Conservation (phyloP, 2,113 vertebrate genomes). For the Hemiscyllium ocellatum region DNA sequence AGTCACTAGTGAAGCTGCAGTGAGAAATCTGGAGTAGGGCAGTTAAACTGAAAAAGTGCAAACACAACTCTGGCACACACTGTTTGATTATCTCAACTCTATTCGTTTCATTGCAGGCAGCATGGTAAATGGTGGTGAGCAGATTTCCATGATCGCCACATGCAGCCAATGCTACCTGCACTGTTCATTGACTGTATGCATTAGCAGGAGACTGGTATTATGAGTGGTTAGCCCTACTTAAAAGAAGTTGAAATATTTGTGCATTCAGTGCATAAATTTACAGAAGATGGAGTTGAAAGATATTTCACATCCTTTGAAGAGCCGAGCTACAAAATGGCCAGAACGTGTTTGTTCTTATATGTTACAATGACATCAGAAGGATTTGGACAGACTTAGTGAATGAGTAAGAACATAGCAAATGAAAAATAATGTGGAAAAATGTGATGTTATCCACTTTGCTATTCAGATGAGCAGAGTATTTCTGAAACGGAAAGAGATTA, state of each 20-base stretch:
- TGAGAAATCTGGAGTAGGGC: background rate
- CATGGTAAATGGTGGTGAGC: background rate
- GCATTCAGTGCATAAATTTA: no score
- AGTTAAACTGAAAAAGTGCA: background rate
- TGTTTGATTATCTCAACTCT: background rate
- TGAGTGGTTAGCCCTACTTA: background rate
- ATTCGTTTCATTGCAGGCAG: background rate
- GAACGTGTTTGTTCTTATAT: no score
- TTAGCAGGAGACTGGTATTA: background rate
- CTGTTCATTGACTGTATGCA: background rate
- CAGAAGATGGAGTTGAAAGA: no score
- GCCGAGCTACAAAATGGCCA: no score
- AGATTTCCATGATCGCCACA: background rate
- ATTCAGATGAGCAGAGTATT: no score
- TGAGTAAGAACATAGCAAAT: no score
- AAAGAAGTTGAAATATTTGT: background rate
- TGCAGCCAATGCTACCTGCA: background rate
- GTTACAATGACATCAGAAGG: no score
- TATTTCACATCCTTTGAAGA: no score
- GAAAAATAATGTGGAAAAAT: no score
- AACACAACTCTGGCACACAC: background rate
- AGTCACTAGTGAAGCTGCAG: background rate
- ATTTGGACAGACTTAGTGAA: no score
- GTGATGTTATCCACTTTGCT: no score
- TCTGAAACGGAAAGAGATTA: no score